Evolutionary conservation across 2,888 invertebrate species (phyloP), one percentile per base, ranked within the genome.

Genomic region (Agriopis leucophaearia): DNA sequence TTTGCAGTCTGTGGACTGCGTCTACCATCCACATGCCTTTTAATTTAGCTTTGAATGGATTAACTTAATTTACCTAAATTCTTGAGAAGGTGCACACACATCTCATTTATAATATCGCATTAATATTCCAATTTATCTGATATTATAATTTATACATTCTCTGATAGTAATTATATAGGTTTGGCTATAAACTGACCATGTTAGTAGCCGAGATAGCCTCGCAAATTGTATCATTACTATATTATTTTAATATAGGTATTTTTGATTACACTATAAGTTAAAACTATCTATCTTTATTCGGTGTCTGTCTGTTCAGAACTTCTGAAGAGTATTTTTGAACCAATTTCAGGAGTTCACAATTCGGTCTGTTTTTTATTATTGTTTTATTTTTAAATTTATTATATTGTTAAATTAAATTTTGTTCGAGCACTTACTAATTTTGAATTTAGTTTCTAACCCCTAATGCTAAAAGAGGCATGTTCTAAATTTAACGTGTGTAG

Each of bases 91-190:
- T 15, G 10, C 27, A 13, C 9, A 10, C 16, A 36, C 38, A 7
- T 4, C 2, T 8, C 15, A 45, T 15, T 45, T 27, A 9, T 12
- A 45, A 45, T 40, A 27, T 61, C 44, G 55, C 10, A 51, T 44
- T 65, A 47, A 48, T 42, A 55, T 48, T 48, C 47, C 9, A 56
- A 57, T 61, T 66, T 47, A 45, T 42, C 15, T 18, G 45, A 52
- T 52, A 40, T 58, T 42, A 36, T 55, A 61, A 57, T 57, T 56
- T 56, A 45, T 47, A 40, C n/a, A 36, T n/a, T n/a, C 27, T 5
- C 27, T 27, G 18, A n/a, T 55, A 42, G n/a, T 66, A 51, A 61
- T 61, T 61, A 57, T 45, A 57, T 54, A 27, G 50, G 54, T 66
- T 66, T 8, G 16, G 8, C 35, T 54, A 9, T 36, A 38, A 45